phyloP scores from a whole-genome alignment of 2,797 vertebrate genomes.

The Tragelaphus eurycerus region DNA sequence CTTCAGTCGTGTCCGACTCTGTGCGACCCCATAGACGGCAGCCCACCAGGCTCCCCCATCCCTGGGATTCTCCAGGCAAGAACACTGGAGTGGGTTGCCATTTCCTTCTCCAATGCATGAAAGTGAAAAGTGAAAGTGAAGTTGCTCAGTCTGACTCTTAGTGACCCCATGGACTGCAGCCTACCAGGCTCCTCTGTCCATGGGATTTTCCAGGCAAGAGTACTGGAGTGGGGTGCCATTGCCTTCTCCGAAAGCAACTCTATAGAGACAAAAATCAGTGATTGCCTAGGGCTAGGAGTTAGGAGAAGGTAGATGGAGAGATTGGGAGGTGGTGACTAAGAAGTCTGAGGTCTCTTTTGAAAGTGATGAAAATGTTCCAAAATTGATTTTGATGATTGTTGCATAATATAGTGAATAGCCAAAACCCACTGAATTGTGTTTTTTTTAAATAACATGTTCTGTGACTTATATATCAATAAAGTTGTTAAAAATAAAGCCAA shows the following conservation, averaged over 20 bases:
- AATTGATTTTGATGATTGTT: background rate
- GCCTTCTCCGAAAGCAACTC: background rate
- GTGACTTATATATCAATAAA: background rate
- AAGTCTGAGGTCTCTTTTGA: background rate
- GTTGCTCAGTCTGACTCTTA: too few species aligned
- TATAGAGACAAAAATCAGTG: background rate
- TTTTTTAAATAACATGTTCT: background rate
- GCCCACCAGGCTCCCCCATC: too few species aligned
- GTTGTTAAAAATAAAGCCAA: background rate
- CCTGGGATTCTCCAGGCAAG: too few species aligned
- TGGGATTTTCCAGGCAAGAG: too few species aligned
- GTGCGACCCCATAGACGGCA: too few species aligned
- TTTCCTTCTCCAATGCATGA: too few species aligned
- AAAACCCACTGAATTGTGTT: background rate
- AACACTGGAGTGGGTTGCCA: too few species aligned
- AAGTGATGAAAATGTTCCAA: background rate
- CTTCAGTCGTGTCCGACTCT: too few species aligned
- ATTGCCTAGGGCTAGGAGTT: background rate
- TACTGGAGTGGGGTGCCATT: too few species aligned
- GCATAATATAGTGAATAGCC: background rate
- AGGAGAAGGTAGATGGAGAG: background rate
- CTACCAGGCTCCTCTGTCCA: too few species aligned
- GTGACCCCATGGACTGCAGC: too few species aligned
- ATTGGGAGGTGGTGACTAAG: background rate
- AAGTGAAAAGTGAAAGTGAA: too few species aligned